A percentile compares a stretch with the other conserved stretches of the same genome.
These are phyloP conservation scores for Cololabis saira DNA, from an alignment of 2,113 vertebrate species.

Conservation along the genomic window DNA sequence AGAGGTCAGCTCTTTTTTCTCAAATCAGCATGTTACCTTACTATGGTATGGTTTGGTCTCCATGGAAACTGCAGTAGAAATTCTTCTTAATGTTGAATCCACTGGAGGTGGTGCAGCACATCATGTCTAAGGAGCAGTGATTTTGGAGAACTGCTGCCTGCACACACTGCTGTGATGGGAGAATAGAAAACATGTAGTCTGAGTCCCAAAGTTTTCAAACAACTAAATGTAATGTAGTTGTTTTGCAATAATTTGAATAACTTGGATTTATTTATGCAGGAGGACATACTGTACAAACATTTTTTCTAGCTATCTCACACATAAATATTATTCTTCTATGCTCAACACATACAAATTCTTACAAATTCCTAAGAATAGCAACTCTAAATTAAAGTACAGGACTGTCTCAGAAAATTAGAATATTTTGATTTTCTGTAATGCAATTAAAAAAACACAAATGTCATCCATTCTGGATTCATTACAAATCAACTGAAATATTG, in stretches of 20 bases:
- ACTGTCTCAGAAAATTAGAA: too few relatives aligned
- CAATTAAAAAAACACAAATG: too few relatives aligned
- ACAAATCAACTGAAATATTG: too few relatives aligned
- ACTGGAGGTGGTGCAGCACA: slow-evolving; percentile 53
- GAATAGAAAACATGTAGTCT: neutral
- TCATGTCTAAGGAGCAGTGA: slow-evolving; percentile 40
- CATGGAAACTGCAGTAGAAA: slow-evolving; percentile 71
- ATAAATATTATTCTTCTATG: neutral
- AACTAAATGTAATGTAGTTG: slow-evolving; percentile 2
- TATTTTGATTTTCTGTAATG: too few relatives aligned
- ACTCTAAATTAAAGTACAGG: slow-evolving; percentile 2
- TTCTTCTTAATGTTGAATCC: slow-evolving; percentile 30
- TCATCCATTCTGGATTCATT: too few relatives aligned
- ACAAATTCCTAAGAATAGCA: neutral
- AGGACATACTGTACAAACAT: neutral
- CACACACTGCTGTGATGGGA: neutral
- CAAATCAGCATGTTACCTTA: slow-evolving; percentile 61
- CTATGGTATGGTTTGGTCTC: slow-evolving; percentile 70
- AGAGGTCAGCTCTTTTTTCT: slow-evolving; percentile 62
- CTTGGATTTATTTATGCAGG: neutral
- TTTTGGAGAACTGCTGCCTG: slow-evolving; percentile 23
- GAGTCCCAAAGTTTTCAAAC: slow-evolving; percentile 17
- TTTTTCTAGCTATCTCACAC: neutral
- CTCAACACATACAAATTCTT: neutral
- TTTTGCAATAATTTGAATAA: neutral